Conservation (phyloP, 2,797 vertebrate species). For the Miopithecus talapoin region DNA sequence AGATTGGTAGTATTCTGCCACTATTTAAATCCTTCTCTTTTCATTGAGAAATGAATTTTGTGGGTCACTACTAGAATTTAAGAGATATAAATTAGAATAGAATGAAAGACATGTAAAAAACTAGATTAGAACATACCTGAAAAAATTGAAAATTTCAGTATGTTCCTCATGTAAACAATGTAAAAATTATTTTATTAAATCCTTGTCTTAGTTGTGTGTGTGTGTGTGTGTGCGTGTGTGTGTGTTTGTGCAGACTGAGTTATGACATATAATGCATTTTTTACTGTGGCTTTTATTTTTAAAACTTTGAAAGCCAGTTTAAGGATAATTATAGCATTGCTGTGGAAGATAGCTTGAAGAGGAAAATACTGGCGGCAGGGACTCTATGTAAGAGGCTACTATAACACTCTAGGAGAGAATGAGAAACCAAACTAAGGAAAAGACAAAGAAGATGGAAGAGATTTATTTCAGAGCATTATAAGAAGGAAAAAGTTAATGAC, state of each 20-base stretch:
- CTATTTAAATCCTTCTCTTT: neutral
- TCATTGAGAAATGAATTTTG: neutral
- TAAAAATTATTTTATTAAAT: neutral
- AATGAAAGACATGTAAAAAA: neutral
- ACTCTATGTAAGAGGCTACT: neutral
- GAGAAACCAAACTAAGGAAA: neutral
- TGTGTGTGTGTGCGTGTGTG: neutral
- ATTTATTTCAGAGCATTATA: neutral
- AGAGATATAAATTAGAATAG: neutral
- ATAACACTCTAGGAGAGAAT: neutral
- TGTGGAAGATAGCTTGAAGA: neutral
- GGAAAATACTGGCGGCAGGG: neutral
- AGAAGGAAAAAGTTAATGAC: neutral
- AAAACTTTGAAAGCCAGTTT: neutral
- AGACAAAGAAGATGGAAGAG: neutral
- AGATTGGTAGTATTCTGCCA: neutral
- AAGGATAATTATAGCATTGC: neutral
- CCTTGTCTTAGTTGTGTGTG: neutral
- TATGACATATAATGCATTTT: neutral
- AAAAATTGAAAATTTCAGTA: neutral
- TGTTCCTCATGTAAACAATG: neutral
- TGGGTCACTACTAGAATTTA: neutral
- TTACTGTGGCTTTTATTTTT: neutral
- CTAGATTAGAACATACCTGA: neutral
- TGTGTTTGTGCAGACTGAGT: neutral